A percentile compares a stretch with the other conserved stretches of the same genome.
Conservation (phyloP, 2,113 vertebrate genomes). For the Rhinoderma darwinii region DNA sequence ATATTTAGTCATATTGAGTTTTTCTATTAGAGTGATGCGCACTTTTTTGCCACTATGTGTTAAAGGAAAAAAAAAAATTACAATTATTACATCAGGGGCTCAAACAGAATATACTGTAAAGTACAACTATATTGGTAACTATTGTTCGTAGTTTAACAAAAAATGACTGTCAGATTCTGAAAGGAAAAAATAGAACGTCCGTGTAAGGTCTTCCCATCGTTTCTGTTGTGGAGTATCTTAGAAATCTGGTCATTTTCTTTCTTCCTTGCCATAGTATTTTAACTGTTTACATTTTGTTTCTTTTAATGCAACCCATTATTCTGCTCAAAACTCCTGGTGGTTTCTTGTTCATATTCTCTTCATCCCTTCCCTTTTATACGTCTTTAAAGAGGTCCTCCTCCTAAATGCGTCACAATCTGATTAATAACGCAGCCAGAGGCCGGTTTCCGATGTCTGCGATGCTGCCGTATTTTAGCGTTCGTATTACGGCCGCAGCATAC, state of each 20-base stretch:
- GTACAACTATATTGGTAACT: conserved; percentile 40
- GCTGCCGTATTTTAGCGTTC: no score
- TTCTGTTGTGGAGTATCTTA: conserved; percentile 34
- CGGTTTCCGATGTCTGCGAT: background rate
- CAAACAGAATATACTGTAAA: conserved; percentile 48
- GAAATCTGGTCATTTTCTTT: conserved; percentile 31
- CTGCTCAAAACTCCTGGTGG: conserved; percentile 6
- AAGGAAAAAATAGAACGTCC: conserved; percentile 11
- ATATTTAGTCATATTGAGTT: conserved; percentile 28
- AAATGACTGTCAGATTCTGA: conserved; percentile 3
- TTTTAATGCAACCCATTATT: conserved; percentile 37
- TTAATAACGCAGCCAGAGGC: background rate
- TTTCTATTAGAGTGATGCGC: conserved; percentile 33
- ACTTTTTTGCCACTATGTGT: conserved; percentile 30
- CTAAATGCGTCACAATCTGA: background rate
- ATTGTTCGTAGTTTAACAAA: background rate
- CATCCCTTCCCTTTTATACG: no score
- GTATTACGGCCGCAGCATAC: no score
- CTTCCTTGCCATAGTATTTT: conserved; percentile 51
- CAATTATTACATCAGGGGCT: conserved; percentile 45
- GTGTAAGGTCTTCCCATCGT: conserved; percentile 48
- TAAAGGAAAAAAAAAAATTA: conserved; percentile 29
- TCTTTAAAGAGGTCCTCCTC: background rate
- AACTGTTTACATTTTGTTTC: conserved; percentile 52
- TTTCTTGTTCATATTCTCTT: background rate